Conservation (phyloP, 2,113 vertebrate genomes). For the Oenanthe melanoleuca region DNA sequence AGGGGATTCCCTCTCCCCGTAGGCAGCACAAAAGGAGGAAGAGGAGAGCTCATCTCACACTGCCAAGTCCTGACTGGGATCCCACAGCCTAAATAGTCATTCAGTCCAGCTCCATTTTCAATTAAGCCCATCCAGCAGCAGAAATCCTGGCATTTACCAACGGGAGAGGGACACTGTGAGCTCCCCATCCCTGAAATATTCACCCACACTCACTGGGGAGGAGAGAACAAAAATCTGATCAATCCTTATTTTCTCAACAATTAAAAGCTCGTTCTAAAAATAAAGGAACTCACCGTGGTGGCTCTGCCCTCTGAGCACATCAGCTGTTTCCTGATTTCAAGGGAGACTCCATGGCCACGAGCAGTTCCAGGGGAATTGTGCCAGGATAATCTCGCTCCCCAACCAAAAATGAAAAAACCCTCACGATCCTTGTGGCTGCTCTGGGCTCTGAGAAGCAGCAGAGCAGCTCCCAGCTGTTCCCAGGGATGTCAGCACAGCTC, state of each 20-base stretch:
- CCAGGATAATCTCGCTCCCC: conserved; percentile 39
- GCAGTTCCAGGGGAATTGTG: conserved; percentile 55
- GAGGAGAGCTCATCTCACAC: background rate
- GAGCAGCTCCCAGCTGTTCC: conserved; percentile 76
- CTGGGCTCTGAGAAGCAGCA: conserved; percentile 73
- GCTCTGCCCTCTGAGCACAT: conserved; percentile 63
- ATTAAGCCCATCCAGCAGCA: conserved; percentile 23
- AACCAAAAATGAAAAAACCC: background rate
- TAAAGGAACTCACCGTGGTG: conserved; percentile 74
- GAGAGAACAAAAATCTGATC: background rate
- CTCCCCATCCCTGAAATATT: background rate
- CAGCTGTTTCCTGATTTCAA: conserved; percentile 66
- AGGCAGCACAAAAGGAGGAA: conserved; percentile 41
- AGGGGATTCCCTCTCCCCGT: conserved; percentile 75
- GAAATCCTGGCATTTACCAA: background rate
- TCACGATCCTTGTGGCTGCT: conserved; percentile 43
- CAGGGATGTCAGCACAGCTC: conserved; percentile 75
- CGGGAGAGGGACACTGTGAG: background rate
- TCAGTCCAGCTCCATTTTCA: background rate
- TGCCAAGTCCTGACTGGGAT: background rate
- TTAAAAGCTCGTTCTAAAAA: conserved; percentile 4
- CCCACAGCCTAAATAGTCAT: background rate
- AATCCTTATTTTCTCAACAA: background rate
- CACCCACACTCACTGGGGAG: accelerated
- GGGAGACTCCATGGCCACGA: conserved; percentile 66